These are phyloP conservation scores for Eupithecia insigniata DNA, from an alignment of 2,888 invertebrate genomes.

Conservation along the genomic window DNA sequence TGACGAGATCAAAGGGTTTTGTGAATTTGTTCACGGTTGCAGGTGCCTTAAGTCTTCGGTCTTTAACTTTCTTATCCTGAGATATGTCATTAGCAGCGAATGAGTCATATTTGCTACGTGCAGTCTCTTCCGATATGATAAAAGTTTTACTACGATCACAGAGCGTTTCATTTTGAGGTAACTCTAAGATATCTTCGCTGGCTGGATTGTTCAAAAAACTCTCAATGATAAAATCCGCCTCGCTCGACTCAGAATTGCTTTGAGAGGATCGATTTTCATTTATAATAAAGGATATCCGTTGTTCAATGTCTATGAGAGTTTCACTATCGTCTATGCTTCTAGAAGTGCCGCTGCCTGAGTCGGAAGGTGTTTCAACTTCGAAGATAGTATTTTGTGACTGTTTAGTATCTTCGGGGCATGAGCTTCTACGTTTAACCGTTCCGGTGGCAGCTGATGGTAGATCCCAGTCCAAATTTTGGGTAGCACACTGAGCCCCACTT, in stretches of 20 bases:
- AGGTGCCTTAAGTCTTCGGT: constrained; percentile 67
- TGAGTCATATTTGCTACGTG: constrained; percentile 53
- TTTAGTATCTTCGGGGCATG: constrained; percentile 73
- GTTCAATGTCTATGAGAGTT: constrained; percentile 74
- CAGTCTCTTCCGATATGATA: constrained; percentile 61
- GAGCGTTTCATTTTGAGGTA: constrained; percentile 61
- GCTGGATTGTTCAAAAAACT: constrained; percentile 65
- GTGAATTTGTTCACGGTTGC: constrained; percentile 69
- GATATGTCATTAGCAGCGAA: constrained; percentile 49
- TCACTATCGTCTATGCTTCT: constrained; percentile 70
- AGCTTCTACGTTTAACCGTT: constrained; percentile 88
- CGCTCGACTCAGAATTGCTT: constrained; percentile 78
- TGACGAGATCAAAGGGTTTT: constrained; percentile 68
- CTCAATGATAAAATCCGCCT: constrained; percentile 74
- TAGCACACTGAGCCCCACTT: constrained; percentile 69
- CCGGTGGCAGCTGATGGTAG: constrained; percentile 88
- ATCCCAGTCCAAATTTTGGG: constrained; percentile 87
- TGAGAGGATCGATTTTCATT: constrained; percentile 79
- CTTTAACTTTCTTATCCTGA: constrained; percentile 66
- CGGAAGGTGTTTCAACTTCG: constrained; percentile 74
- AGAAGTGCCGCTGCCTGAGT: constrained; percentile 75
- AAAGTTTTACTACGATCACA: constrained; percentile 71
- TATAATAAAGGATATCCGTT: constrained; percentile 79
- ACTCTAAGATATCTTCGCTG: constrained; percentile 57
- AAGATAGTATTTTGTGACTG: constrained; percentile 64